Percentiles rank a stretch among this genome's conserved stretches.
Evolutionary conservation across 1,140 invertebrate species (phyloP).

Genomic region (Aphelenchoides avenae): DNA sequence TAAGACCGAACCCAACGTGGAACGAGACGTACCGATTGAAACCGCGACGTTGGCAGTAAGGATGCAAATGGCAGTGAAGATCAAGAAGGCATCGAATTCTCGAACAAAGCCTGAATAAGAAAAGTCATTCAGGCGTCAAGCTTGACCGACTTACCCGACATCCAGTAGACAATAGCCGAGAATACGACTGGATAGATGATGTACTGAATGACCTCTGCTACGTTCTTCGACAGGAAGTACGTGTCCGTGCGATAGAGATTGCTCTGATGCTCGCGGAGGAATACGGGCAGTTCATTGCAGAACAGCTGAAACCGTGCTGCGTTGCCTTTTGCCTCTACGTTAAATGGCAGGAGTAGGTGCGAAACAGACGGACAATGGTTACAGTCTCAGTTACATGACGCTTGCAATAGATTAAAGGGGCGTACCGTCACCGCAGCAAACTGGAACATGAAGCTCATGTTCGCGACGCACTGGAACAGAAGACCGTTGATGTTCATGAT

Average conservation of each 20-base stretch:
- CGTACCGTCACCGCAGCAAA: slow-evolving; percentile 64
- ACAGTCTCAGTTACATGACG: too few relatives aligned
- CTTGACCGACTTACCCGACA: slow-evolving; percentile 56
- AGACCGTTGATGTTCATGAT: slow-evolving; percentile 92
- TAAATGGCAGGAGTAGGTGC: too few relatives aligned
- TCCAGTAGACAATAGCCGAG: slow-evolving; percentile 75
- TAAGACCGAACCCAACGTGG: too few relatives aligned
- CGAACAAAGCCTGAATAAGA: slow-evolving; percentile 66
- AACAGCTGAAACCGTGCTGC: slow-evolving; percentile 85
- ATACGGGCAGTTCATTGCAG: slow-evolving; percentile 82
- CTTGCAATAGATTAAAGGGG: too few relatives aligned
- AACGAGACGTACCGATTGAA: slow-evolving; percentile 79
- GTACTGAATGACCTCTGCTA: slow-evolving; percentile 61
- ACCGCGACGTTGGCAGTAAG: slow-evolving; percentile 82
- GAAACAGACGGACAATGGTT: too few relatives aligned
- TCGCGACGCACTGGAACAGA: slow-evolving; percentile 70
- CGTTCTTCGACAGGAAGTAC: slow-evolving; percentile 80
- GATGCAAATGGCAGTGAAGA: slow-evolving; percentile 70
- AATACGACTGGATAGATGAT: slow-evolving; percentile 77
- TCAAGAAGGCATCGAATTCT: slow-evolving; percentile 70
- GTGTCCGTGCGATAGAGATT: slow-evolving; percentile 86
- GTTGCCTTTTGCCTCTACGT: too few relatives aligned
- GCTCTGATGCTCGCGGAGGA: slow-evolving; percentile 81
- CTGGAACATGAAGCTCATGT: slow-evolving; percentile 65
- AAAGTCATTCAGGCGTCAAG: slow-evolving; percentile 6